A percentile compares a stretch with the other conserved stretches of the same genome.
Conservation (phyloP, 2,888 invertebrate genomes). For the Stenchaetothrips biformis region DNA sequence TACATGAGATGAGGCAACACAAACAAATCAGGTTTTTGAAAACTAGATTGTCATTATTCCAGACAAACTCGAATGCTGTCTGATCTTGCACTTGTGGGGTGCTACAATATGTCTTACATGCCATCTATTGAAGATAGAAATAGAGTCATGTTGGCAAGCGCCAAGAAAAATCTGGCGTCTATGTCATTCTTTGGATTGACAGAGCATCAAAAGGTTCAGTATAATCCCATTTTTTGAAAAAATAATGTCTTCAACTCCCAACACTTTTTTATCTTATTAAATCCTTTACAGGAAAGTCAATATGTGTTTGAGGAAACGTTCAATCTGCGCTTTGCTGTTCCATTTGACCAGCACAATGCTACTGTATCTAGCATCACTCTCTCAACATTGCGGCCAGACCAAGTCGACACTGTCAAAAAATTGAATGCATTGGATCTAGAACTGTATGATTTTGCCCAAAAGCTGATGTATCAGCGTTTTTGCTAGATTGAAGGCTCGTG, state of each 20-base stretch:
- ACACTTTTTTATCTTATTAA: conserved; percentile 27
- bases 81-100: conserved; percentile 88
- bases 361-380: conserved; percentile 81
- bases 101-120: conserved; percentile 83
- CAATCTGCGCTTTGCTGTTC: conserved; percentile 80
- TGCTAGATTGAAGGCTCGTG: conserved; percentile 70
- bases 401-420: conserved; percentile 68
- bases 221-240: conserved; percentile 13
- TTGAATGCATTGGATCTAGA: conserved; percentile 87
- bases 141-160: conserved; percentile 85
- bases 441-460: conserved; percentile 88
- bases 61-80: conserved; percentile 97
- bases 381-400: conserved; percentile 67
- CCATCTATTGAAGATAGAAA: conserved; percentile 65
- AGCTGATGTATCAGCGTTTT: conserved; percentile 74
- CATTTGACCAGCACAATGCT: conserved; percentile 88
- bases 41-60: conserved; percentile 34
- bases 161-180: conserved; percentile 87
- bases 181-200: conserved; percentile 98
- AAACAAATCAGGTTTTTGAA: background rate
- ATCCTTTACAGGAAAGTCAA: conserved; percentile 64
- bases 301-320: conserved; percentile 94
- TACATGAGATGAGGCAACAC: too few relatives aligned
- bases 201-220: conserved; percentile 82
- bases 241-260: background rate